Evolutionary conservation across 37 sponge, comb jelly and placozoan species (phyloP), one percentile per base, ranked within the genome.

Genomic region (Chondrilla cf. caribensis): DNA sequence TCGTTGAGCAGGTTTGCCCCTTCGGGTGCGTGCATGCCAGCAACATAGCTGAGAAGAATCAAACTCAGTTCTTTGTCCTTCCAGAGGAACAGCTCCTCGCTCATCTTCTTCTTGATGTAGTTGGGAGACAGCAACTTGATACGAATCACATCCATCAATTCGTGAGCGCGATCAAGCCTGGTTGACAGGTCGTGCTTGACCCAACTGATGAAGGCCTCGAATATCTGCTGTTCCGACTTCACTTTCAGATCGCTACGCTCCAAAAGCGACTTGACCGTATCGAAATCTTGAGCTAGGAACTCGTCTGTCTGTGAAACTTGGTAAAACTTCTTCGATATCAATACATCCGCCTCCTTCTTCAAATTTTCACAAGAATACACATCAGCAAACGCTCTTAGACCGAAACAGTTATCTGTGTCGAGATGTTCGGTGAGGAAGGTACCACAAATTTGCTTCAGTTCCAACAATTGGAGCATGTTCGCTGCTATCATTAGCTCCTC

Each of bases 401-500:
- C 94, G 19, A 96, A 90, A 33, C 91, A 90, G 54, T 96, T 96
- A 32, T 86, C 40, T 0, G 82, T 43, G 65, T 96, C 97, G 83
- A 96, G 85, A 68, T 96, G 93, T 54, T 88, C 82, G 31, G 77
- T 83, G 44, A 96, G 84, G 66, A 93, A 96, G 14, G 81, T 78
- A 29, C 89, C 90, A 59, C 97, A 96, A 22, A 87, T 86, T 7
- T 66, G 66, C 65, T 90, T 92, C 73, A 96, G 71, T 5, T 89
- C 91, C 38, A 79, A 72, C 25, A 96, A 81, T 72, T 96, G 97
- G 18, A 96, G 91, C 47, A 96, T 90, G 17, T 88, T 87, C 33
- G 93, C 89, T 5, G 97, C 97, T 17, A 87, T 88, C 36, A 96
- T 84, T 2, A 96, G 62, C 39, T 93, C 91, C 81, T 89, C 88